Percentiles rank a stretch among this genome's conserved stretches.
These are phyloP conservation scores for Percopsis transmontana DNA, from an alignment of 2,113 vertebrate species.

Conservation along the genomic window DNA sequence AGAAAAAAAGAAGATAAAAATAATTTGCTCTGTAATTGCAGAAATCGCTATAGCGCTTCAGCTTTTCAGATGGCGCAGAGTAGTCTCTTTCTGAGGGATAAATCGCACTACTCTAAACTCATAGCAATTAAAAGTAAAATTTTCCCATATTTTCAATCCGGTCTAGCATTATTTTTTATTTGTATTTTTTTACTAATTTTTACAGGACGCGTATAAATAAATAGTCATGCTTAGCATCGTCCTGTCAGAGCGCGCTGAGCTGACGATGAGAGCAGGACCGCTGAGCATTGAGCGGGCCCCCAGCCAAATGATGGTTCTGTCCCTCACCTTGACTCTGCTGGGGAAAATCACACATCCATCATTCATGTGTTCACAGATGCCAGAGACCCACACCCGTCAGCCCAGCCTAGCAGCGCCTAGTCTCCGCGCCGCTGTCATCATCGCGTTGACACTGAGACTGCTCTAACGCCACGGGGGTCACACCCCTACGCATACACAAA, in stretches of 20 bases:
- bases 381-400: conserved; percentile 27
- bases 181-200: too few species aligned
- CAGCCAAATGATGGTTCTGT: conserved; percentile 59
- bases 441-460: not conserved
- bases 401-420: conserved; percentile 6
- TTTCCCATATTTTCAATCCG: too few species aligned
- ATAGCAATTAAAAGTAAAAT: too few species aligned
- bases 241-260: not conserved
- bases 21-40: too few species aligned
- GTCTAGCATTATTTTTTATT: too few species aligned
- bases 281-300: conserved; percentile 51
- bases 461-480: conserved; percentile 2
- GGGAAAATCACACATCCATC: conserved; percentile 59
- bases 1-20: too few species aligned
- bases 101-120: too few species aligned
- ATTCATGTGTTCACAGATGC: conserved; percentile 35
- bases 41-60: too few species aligned
- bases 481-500: conserved; percentile 18
- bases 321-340: conserved; percentile 63
- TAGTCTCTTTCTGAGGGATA: too few species aligned
- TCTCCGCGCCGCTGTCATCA: conserved; percentile 34
- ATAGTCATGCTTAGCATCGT: too few species aligned
- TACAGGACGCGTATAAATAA: too few species aligned
- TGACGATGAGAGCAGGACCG: conserved; percentile 19
- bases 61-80: too few species aligned